phyloP scores from a whole-genome alignment of 1,140 invertebrate species.

The Subanguina moxae region DNA sequence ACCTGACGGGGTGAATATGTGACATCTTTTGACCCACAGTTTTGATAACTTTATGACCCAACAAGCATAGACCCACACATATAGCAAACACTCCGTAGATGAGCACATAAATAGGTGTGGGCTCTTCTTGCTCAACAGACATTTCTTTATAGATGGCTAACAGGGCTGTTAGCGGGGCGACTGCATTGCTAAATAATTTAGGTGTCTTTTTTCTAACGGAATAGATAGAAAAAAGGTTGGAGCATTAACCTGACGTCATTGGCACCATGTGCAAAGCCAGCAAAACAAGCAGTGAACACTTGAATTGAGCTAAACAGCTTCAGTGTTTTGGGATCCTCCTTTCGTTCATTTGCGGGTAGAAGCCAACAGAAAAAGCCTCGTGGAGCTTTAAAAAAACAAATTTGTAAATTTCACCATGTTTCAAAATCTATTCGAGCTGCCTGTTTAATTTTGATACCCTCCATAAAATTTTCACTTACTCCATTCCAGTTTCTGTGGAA shows the following conservation, averaged over 20 bases:
- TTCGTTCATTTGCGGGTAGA: constrained; percentile 41
- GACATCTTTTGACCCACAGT: constrained; percentile 93
- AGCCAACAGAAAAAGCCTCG: constrained; percentile 44
- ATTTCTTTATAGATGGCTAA: constrained; percentile 72
- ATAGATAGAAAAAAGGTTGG: neutral
- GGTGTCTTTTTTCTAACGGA: neutral
- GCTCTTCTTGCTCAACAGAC: constrained; percentile 28
- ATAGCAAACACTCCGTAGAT: constrained; percentile 93
- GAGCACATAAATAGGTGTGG: constrained; percentile 61
- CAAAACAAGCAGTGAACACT: constrained; percentile 65
- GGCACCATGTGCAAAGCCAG: constrained; percentile 46
- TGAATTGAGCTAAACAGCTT: constrained; percentile 61
- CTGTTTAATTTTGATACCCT: too few relatives aligned
- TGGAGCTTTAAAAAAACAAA: constrained; percentile 24
- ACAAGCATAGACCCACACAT: constrained; percentile 87
- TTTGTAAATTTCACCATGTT: neutral
- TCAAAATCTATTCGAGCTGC: neutral
- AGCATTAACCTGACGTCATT: constrained; percentile 35
- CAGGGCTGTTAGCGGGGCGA: constrained; percentile 85
- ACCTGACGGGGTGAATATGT: constrained; percentile 82
- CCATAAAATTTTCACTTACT: neutral
- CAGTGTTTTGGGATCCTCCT: constrained; percentile 44
- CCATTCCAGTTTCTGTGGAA: neutral
- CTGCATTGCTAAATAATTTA: constrained; percentile 74
- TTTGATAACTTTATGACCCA: constrained; percentile 84